Conservation (phyloP, 2,797 vertebrate species). For the Xenentodon cancila region DNA sequence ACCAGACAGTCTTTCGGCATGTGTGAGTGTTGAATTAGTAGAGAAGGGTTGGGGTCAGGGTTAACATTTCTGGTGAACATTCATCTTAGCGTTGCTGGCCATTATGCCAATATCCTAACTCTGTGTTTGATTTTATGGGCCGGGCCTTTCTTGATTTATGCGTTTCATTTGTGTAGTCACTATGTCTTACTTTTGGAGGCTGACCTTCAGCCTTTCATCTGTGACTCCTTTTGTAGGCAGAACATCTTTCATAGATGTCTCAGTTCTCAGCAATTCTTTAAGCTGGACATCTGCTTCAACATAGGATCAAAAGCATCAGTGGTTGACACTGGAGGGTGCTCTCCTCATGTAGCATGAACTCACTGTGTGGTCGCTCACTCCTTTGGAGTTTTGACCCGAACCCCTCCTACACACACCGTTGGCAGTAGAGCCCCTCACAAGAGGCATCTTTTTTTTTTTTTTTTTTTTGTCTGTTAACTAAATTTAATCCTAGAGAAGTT, state of each 20-base stretch:
- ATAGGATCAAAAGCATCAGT: constrained; percentile 52
- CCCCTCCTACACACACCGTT: neutral
- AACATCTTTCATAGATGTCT: constrained; percentile 59
- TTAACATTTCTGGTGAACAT: constrained; percentile 3
- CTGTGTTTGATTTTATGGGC: constrained; percentile 15
- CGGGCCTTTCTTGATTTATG: constrained; percentile 18
- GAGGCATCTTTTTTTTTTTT: constrained; percentile 40
- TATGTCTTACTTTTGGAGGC: constrained; percentile 32
- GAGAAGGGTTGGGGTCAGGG: no score
- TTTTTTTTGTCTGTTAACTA: constrained; percentile 35
- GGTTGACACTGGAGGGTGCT: constrained; percentile 52
- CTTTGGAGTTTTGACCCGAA: constrained; percentile 25
- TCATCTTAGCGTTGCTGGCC: neutral
- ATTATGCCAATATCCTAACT: constrained; percentile 16
- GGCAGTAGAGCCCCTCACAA: constrained; percentile 6
- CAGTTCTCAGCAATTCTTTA: constrained; percentile 53
- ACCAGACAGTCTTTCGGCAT: constrained; percentile 24
- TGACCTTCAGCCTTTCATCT: constrained; percentile 70
- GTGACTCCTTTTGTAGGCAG: constrained; percentile 25
- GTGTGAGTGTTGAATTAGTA: constrained; percentile 3
- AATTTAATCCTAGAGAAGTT: constrained; percentile 24
- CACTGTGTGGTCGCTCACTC: constrained; percentile 52
- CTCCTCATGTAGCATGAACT: constrained; percentile 42
- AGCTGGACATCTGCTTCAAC: constrained; percentile 47
- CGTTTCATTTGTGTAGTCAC: constrained; percentile 18